Evolutionary conservation across 2,113 vertebrate species (phyloP).

Genomic region (Stegostoma tigrinum): DNA sequence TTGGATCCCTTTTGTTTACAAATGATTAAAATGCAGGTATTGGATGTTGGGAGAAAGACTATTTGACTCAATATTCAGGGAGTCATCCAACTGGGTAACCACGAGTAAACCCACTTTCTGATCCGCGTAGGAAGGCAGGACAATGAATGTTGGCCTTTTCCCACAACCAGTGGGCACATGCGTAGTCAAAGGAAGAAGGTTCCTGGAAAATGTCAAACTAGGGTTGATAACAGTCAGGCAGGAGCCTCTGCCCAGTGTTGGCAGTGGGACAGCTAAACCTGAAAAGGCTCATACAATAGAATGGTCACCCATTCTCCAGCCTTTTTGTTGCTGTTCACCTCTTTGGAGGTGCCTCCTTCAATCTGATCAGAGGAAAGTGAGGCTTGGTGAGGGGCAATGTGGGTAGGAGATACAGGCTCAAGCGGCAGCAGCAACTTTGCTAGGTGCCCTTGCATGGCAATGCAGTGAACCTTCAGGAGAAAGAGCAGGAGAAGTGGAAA

Average conservation of each 20-base stretch:
- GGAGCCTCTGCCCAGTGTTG: background rate
- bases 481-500: too few species aligned
- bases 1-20: background rate
- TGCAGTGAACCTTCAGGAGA: too few species aligned
- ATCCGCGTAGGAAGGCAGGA: background rate
- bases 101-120: background rate
- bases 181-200: background rate
- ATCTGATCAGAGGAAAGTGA: too few species aligned
- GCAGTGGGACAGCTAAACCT: background rate
- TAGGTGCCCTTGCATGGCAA: too few species aligned
- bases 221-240: background rate
- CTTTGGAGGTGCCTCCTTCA: too few species aligned
- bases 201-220: background rate
- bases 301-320: too few species aligned
- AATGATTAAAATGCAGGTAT: background rate
- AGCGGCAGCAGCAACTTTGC: too few species aligned
- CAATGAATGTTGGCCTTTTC: background rate
- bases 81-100: background rate
- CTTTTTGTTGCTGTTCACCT: too few species aligned
- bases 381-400: too few species aligned
- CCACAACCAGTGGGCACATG: background rate
- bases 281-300: background rate
- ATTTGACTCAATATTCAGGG: background rate
- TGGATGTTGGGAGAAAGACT: background rate
- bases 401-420: too few species aligned